Conservation (phyloP, 2,888 invertebrate species). For the Anoplius nigerrimus region DNA sequence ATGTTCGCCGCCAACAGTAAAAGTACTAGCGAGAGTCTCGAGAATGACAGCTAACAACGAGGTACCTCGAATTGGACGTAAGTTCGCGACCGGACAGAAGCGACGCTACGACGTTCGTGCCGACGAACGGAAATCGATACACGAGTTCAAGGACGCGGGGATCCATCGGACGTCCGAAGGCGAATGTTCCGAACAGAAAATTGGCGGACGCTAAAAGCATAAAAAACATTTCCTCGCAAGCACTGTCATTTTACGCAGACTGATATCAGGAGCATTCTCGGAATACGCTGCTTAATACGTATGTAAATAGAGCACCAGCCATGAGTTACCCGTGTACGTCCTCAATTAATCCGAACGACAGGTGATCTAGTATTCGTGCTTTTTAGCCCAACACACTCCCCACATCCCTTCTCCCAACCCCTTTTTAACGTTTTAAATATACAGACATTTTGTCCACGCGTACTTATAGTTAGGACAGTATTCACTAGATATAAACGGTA, state of each 20-base stretch:
- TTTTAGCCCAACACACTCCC: too few species aligned
- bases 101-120: too few species aligned
- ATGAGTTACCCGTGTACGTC: slow-evolving; percentile 57
- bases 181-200: not conserved
- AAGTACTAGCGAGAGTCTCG: slow-evolving; percentile 60
- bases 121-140: too few species aligned
- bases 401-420: slow-evolving; percentile 24
- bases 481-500: slow-evolving; percentile 63
- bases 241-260: slow-evolving; percentile 2
- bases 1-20: slow-evolving; percentile 60
- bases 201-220: not conserved
- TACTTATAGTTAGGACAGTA: slow-evolving; percentile 74
- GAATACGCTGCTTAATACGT: slow-evolving; percentile 50
- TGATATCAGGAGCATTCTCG: slow-evolving; percentile 46
- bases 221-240: not conserved
- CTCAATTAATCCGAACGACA: slow-evolving; percentile 43
- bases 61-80: slow-evolving; percentile 51
- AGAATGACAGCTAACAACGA: slow-evolving; percentile 72
- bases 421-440: slow-evolving; percentile 50
- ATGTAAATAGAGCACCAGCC: slow-evolving; percentile 56
- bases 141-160: too few species aligned
- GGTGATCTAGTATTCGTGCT: slow-evolving; percentile 54
- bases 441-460: slow-evolving; percentile 59
- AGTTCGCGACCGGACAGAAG: slow-evolving; percentile 7
- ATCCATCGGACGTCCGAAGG: too few species aligned